Percentiles rank a stretch among this genome's conserved stretches.
These are phyloP conservation scores for Drosophila persimilis DNA, from an alignment of 1,140 invertebrate genomes.

Conservation along the genomic window DNA sequence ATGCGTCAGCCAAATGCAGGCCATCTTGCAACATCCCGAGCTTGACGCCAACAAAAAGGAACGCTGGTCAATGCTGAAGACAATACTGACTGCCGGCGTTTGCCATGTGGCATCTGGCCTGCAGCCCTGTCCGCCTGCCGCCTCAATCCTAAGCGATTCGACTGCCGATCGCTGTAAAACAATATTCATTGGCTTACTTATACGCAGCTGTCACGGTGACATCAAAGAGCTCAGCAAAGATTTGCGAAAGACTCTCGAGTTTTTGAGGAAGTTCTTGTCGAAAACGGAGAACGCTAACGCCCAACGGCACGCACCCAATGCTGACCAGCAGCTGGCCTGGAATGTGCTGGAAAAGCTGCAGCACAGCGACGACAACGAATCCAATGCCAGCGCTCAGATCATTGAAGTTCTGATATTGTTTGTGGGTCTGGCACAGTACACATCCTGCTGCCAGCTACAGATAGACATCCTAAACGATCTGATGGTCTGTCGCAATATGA, in stretches of 20 bases:
- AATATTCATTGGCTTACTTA: no score
- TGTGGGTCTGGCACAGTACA: slow-evolving; percentile 34
- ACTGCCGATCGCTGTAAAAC: no score
- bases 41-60: slow-evolving; percentile 15
- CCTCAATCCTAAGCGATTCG: no score
- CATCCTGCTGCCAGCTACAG: slow-evolving; percentile 2
- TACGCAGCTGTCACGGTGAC: no score
- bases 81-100: background rate
- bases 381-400: slow-evolving; percentile 8
- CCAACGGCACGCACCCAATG: background rate
- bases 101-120: slow-evolving; percentile 36
- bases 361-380: slow-evolving; percentile 4
- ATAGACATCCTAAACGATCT: slow-evolving; percentile 36
- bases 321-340: slow-evolving; percentile 31
- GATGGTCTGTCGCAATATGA: slow-evolving; percentile 43
- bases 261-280: slow-evolving; percentile 10
- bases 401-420: slow-evolving; percentile 56
- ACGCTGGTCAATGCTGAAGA: slow-evolving; percentile 6
- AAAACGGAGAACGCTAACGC: slow-evolving; percentile 12
- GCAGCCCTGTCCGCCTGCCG: no score
- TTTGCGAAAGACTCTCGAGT: no score
- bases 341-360: slow-evolving; percentile 6
- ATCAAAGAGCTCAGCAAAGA: no score
- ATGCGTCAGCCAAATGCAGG: slow-evolving; percentile 53
- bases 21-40: slow-evolving; percentile 22